Evolutionary conservation across 2,888 invertebrate genomes (phyloP).

Genomic region (Axea sp.): DNA sequence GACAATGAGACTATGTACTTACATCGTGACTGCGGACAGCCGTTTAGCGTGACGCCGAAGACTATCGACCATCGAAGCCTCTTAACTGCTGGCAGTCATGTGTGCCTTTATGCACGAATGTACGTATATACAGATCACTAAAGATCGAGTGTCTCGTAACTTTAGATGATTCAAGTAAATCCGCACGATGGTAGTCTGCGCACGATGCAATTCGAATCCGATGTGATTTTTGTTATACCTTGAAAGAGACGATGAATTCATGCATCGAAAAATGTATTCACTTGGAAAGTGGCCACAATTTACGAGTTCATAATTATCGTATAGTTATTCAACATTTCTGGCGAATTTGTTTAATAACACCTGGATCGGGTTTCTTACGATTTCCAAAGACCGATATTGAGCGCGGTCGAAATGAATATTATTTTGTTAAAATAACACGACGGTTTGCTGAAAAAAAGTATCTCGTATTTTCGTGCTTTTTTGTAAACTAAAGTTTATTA

Average conservation of each 20-base stretch:
- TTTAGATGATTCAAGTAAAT: constrained; percentile 68
- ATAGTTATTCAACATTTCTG: too few relatives aligned
- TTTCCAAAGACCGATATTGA: too few relatives aligned
- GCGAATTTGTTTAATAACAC: too few relatives aligned
- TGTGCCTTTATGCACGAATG: constrained; percentile 59
- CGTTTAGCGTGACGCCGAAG: constrained; percentile 65
- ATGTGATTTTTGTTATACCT: constrained; percentile 34
- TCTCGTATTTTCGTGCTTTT: constrained; percentile 4
- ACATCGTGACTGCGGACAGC: constrained; percentile 65
- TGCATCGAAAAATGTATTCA: not conserved
- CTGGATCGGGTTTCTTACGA: too few relatives aligned
- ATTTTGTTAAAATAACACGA: constrained; percentile 6
- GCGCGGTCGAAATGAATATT: constrained; percentile 8
- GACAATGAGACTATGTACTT: constrained; percentile 60
- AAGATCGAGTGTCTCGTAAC: constrained; percentile 69
- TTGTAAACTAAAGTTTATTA: constrained; percentile 31
- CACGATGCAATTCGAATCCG: constrained; percentile 53
- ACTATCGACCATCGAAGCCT: constrained; percentile 71
- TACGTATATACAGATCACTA: constrained; percentile 59
- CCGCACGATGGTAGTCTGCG: constrained; percentile 51
- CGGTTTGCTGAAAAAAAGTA: constrained; percentile 24
- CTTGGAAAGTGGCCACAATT: not conserved
- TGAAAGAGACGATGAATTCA: constrained; percentile 17
- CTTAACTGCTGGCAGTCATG: constrained; percentile 63
- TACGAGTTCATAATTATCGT: too few relatives aligned